Evolutionary conservation across 53 echinoderm and acorn worm genomes (phyloP), one percentile per base, ranked within the genome.

Genomic region (Arbacia lixula): DNA sequence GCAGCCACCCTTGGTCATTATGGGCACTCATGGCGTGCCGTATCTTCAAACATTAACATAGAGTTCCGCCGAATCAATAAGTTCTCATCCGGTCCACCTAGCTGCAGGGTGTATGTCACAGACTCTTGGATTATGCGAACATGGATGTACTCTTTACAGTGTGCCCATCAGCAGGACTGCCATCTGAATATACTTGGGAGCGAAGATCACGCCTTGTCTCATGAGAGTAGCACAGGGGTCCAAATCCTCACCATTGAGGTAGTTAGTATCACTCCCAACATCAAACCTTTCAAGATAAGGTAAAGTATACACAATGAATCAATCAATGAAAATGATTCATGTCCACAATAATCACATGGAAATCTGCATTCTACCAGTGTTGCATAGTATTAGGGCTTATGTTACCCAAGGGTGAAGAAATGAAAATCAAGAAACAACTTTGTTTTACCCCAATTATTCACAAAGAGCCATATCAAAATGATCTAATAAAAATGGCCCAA

Each of bases 121-220:
- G 97, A 97, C 56, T 92, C 97, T 14, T 97, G 97, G 97, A 90
- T 97, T 11, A 91, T 97, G 11, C 87, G 94, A 57, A 92, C 92
- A 17, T 91, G 89, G 42, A 82, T 90, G 16, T 96, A 96, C 33
- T 58, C 72, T 19, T 76, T 96, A 30, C 65, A 83, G 67, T 74
- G 93, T 57, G 96, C 96, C 12, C 89, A 91, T 42, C 91, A 96
- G 30, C 87, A 91, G 16, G 96, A 91, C 66, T 94, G 93, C 60
- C 96, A 96, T 77, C 39, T 96, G 43, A 96, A 93, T 71, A 72
- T 93, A 3, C 32, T 93, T 28, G 50, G 83, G 68, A 93, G 87
- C 12, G 93, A 91, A 66, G 91, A 93, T 19, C 93, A 93, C 82
- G 86, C 91, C 6, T 51, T 92, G n/a, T 91, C 93, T 4, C 91